phyloP scores from a whole-genome alignment of 2,888 invertebrate species.

The Lithophane socia region DNA sequence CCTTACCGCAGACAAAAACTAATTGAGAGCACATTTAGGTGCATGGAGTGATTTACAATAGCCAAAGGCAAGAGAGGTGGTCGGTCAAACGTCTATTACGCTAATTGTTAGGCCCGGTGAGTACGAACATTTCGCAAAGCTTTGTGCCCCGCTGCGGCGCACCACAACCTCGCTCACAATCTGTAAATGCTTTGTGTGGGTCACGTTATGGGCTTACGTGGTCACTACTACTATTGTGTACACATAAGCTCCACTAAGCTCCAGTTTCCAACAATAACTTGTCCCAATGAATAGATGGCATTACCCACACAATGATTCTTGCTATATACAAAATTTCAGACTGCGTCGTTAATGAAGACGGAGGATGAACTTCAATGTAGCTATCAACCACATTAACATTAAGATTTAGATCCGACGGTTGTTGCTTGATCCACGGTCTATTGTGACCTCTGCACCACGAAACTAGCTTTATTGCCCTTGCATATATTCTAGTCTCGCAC shows the following conservation, averaged over 20 bases:
- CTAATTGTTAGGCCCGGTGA: slow-evolving; percentile 77
- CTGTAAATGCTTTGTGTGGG: slow-evolving; percentile 80
- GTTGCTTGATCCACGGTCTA: slow-evolving; percentile 66
- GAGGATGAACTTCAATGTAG: slow-evolving; percentile 33
- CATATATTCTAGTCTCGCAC: slow-evolving; percentile 2
- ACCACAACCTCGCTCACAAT: slow-evolving; percentile 78
- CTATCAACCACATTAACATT: slow-evolving; percentile 67
- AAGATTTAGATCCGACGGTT: slow-evolving; percentile 65
- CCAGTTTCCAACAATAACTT: slow-evolving; percentile 56
- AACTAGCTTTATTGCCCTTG: slow-evolving; percentile 18
- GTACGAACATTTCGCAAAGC: slow-evolving; percentile 75
- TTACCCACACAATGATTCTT: slow-evolving; percentile 18
- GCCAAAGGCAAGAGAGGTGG: slow-evolving; percentile 60
- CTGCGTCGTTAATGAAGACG: slow-evolving; percentile 31
- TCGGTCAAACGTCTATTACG: slow-evolving; percentile 78
- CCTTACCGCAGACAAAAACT: slow-evolving; percentile 35
- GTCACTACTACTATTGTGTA: slow-evolving; percentile 67
- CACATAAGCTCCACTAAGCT: slow-evolving; percentile 65
- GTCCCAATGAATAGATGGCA: slow-evolving; percentile 20
- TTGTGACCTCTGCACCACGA: slow-evolving; percentile 53
- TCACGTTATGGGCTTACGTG: slow-evolving; percentile 76
- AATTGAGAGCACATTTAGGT: slow-evolving; percentile 48
- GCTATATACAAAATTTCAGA: slow-evolving; percentile 41
- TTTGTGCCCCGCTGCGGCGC: slow-evolving; percentile 74
- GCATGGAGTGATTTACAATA: slow-evolving; percentile 65